These are phyloP conservation scores for Leuctra nigra DNA, from an alignment of 2,888 invertebrate species.

Conservation along the genomic window DNA sequence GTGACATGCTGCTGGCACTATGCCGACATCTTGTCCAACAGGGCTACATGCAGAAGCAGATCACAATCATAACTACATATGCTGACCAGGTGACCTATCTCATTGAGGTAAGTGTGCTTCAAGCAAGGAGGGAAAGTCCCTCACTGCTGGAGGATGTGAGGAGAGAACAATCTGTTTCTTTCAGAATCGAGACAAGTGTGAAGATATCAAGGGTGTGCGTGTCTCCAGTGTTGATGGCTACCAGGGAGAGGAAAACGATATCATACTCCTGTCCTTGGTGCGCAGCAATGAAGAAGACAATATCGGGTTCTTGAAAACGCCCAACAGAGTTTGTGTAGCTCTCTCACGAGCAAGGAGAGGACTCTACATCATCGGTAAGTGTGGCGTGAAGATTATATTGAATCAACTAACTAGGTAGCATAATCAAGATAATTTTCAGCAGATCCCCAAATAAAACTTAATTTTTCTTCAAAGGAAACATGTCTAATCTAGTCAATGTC, in stretches of 20 bases:
- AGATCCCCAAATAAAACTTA: slow-evolving; percentile 33
- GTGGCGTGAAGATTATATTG: no score
- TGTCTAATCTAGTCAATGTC: slow-evolving; percentile 47
- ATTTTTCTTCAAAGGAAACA: slow-evolving; percentile 60
- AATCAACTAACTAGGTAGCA: no score
- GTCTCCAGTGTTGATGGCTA: slow-evolving; percentile 69
- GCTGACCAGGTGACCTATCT: slow-evolving; percentile 39
- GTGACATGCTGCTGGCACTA: slow-evolving; percentile 35
- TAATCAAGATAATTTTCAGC: no score
- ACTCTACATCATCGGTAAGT: slow-evolving; percentile 40
- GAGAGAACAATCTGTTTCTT: no score
- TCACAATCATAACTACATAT: slow-evolving; percentile 43
- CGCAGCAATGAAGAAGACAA: slow-evolving; percentile 60
- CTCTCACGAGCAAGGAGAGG: slow-evolving; percentile 64
- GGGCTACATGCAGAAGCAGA: slow-evolving; percentile 36
- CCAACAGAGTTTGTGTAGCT: slow-evolving; percentile 71
- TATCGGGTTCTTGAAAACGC: slow-evolving; percentile 62
- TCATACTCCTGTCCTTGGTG: slow-evolving; percentile 71
- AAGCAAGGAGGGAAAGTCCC: not conserved
- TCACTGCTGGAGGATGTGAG: no score
- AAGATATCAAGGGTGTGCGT: slow-evolving; percentile 52
- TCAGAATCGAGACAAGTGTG: no score
- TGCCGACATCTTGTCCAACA: slow-evolving; percentile 37
- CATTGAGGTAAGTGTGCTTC: slow-evolving; percentile 27
- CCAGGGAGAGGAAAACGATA: slow-evolving; percentile 74